Evolutionary conservation across 64 coral and sea anemone species (phyloP).

Genomic region (Actinia equina): DNA sequence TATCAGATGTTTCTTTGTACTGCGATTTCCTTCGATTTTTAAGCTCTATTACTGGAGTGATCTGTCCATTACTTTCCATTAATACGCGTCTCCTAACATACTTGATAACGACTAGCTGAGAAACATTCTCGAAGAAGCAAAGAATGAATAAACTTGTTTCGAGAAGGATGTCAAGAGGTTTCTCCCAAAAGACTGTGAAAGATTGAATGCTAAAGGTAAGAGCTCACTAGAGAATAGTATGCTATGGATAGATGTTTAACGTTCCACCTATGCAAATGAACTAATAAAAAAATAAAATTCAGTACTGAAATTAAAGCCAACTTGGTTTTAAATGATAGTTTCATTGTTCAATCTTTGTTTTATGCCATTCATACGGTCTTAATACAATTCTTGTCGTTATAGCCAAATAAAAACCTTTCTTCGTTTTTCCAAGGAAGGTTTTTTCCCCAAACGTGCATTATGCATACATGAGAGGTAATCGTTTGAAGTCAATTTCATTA

Average conservation of each 20-base stretch:
- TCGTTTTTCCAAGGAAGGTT: neutral
- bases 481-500: slow-evolving; percentile 1
- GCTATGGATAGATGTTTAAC: neutral
- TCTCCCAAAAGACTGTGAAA: neutral
- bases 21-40: neutral
- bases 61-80: neutral
- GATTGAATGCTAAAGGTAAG: neutral
- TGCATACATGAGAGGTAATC: neutral
- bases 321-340: no score
- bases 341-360: no score
- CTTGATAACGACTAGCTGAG: neutral
- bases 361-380: no score
- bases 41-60: neutral
- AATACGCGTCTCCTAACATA: neutral
- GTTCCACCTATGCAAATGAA: neutral
- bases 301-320: no score
- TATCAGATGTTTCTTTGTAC: neutral
- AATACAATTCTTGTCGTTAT: no score
- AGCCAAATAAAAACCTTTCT: no score
- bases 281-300: no score
- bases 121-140: neutral
- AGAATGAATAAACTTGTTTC: neutral
- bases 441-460: neutral
- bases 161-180: neutral
- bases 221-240: neutral